Evolutionary conservation across 2,113 vertebrate species (phyloP).

Genomic region (Pungitius pungitius): DNA sequence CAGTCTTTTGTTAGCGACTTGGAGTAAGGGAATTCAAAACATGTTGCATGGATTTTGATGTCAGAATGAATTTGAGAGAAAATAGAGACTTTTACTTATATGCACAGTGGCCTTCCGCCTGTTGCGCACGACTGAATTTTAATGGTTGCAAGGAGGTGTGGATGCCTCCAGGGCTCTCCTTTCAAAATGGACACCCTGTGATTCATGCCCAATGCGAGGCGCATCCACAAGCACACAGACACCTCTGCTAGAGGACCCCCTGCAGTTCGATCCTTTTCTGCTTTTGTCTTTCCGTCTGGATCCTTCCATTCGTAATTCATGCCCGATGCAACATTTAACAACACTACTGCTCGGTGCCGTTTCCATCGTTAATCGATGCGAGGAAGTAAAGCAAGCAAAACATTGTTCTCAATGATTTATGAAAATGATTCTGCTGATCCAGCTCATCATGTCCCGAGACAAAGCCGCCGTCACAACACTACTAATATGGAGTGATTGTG

Average conservation of each 20-base stretch:
- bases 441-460: conserved; percentile 42
- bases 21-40: conserved; percentile 58
- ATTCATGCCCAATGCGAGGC: conserved; percentile 4
- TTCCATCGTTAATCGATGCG: conserved; percentile 57
- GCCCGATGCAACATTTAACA: conserved; percentile 67
- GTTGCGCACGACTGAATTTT: conserved; percentile 9
- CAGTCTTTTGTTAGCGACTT: conserved; percentile 50
- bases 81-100: conserved; percentile 60
- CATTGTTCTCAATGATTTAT: conserved; percentile 34
- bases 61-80: conserved; percentile 45
- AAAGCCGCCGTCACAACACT: conserved; percentile 35
- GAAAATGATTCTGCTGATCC: not conserved
- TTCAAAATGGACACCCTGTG: not conserved
- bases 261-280: conserved; percentile 27
- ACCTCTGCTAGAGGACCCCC: conserved; percentile 13
- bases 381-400: conserved; percentile 60
- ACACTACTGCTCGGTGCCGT: conserved; percentile 50
- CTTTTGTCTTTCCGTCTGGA: conserved; percentile 37
- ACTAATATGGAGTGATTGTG: conserved; percentile 54
- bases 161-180: conserved; percentile 16
- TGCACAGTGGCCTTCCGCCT: conserved; percentile 56
- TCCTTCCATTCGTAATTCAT: conserved; percentile 63
- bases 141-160: conserved; percentile 30
- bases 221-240: conserved; percentile 14
- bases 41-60: conserved; percentile 62